Base-by-base conservation (phyloP, 2,888 invertebrate genomes). In the Pseudococcus jackbeardsleyi region DNA sequence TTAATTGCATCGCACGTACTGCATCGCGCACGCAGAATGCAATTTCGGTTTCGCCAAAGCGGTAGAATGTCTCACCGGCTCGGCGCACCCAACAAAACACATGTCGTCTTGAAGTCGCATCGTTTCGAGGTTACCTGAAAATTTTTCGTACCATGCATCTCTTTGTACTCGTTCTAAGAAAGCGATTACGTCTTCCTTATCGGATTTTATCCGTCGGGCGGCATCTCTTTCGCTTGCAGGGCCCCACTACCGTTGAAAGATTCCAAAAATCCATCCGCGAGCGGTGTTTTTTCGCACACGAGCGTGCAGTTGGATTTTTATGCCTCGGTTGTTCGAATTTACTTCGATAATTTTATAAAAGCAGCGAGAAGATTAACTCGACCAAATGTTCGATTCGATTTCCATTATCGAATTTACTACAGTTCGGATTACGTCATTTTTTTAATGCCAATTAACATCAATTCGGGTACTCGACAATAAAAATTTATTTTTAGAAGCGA, bases 81-180 rank as follows among this genome's bases (percentile, higher is more conserved):
- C 12, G 15, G 15, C 54, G 17, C 54, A n/a, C 54, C 54, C n/a
- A 54, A 4, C 7, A 5, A n/a, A 54, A 54, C 54, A 54, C n/a
- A n/a, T 54, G 54, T n/a, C 54, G 17, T n/a, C 7, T 54, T 54
- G 6, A 8, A n/a, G 54, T 54, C 54, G n/a, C 15, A 50, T 54
- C 54, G n/a, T 17, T 54, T 54, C 54, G 54, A 54, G 54, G 50
- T n/a, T 54, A 54, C 11, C 54, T 54, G n/a, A 54, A 54, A 50
- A 54, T 54, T 54, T 33, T 54, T 54, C 54, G 17, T 54, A 54
- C 54, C 54, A n/a, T n/a, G n/a, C 7, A n/a, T 7, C 54, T 54
- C 54, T 54, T 54, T 54, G 54, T n/a, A 54, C 54, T 54, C 15
- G 54, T 54, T 54, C 54, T 54, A n/a, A 54, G 54, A 54, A 54